Evolutionary conservation across 2,797 vertebrate genomes (phyloP).

Genomic region (Falco columbarius): DNA sequence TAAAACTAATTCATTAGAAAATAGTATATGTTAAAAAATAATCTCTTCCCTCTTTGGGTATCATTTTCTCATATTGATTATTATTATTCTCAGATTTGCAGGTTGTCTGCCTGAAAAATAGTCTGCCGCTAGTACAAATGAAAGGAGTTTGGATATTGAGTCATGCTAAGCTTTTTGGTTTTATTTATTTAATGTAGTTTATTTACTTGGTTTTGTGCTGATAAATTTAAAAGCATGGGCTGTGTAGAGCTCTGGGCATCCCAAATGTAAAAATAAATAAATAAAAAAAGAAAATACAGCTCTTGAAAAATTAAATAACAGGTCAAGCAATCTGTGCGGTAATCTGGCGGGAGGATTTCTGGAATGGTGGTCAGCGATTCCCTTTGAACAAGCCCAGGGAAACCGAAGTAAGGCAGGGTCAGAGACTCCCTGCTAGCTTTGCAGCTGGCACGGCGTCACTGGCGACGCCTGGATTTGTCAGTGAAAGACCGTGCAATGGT

Average conservation of each 20-base stretch:
- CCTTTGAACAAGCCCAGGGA: background rate
- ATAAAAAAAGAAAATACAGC: background rate
- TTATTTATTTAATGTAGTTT: background rate
- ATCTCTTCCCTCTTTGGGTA: background rate
- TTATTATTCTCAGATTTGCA: conserved; percentile 17
- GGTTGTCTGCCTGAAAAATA: conserved; percentile 31
- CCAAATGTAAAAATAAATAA: background rate
- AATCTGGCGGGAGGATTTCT: background rate
- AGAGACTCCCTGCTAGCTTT: background rate
- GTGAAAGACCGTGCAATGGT: background rate
- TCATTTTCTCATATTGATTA: conserved; percentile 36
- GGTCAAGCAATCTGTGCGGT: background rate
- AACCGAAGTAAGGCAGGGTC: background rate
- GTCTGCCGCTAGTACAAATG: background rate
- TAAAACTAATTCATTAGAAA: conserved; percentile 13
- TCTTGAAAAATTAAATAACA: background rate
- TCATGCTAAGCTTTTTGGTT: background rate
- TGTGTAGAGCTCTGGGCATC: background rate
- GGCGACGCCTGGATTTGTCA: background rate
- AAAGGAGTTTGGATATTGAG: background rate
- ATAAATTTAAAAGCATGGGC: background rate
- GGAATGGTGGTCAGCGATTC: background rate
- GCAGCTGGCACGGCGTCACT: no score
- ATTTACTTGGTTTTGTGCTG: background rate
- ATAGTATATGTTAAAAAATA: background rate